These are phyloP conservation scores for Alentia gelatinosa DNA, from an alignment of 2,888 invertebrate genomes.

Conservation along the genomic window DNA sequence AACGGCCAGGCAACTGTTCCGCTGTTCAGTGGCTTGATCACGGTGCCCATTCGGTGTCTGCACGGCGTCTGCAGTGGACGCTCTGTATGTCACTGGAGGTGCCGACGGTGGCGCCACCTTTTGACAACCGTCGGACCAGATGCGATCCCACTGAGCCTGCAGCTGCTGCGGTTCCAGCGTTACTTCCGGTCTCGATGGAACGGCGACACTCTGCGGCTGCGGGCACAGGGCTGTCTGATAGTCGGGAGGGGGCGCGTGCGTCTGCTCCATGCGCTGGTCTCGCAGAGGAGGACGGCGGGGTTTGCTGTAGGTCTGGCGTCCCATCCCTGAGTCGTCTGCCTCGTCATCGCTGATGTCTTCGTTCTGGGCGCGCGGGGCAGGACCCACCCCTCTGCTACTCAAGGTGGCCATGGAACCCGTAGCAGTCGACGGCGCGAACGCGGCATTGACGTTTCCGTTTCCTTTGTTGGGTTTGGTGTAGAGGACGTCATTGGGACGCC, in stretches of 20 bases:
- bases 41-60: background rate
- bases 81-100: background rate
- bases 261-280: too few species aligned
- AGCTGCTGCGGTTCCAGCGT: background rate
- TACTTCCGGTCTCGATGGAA: background rate
- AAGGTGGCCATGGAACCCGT: background rate
- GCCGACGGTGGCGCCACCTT: background rate
- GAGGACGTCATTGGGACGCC: background rate
- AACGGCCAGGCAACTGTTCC: slow-evolving; percentile 1
- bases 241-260: background rate
- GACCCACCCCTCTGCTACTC: background rate
- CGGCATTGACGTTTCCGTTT: background rate
- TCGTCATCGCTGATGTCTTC: background rate
- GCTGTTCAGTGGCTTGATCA: background rate
- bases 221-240: background rate
- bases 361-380: background rate
- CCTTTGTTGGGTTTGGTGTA: background rate
- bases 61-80: background rate
- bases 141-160: background rate
- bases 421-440: background rate
- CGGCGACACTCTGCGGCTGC: background rate
- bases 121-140: background rate
- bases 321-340: background rate
- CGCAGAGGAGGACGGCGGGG: background rate
- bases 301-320: background rate